Conservation (phyloP, 2,113 vertebrate genomes). For the Ptilorrhoa leucosticta region DNA sequence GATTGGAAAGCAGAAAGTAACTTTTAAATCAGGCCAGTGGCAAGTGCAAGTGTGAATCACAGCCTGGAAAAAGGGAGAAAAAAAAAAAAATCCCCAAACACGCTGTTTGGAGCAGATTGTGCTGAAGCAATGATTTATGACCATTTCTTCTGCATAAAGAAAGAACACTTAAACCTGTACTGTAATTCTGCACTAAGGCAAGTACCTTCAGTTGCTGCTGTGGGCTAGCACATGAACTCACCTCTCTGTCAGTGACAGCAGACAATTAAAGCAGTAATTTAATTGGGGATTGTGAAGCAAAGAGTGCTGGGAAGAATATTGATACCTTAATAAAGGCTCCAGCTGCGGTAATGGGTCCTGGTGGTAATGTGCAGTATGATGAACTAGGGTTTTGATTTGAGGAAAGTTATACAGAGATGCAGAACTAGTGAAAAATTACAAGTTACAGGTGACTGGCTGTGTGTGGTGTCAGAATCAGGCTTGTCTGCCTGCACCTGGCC, state of each 20-base stretch:
- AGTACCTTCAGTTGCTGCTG: not conserved
- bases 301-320: slow-evolving; percentile 46
- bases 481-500: not conserved
- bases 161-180: not conserved
- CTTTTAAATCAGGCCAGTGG: not conserved
- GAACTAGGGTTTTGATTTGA: not conserved
- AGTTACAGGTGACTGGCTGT: not conserved
- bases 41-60: not conserved
- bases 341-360: slow-evolving; percentile 43
- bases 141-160: not conserved
- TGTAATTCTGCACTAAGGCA: not conserved
- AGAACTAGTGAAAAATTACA: not conserved
- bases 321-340: slow-evolving; percentile 60
- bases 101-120: not conserved
- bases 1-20: not conserved
- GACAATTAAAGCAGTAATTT: slow-evolving; percentile 64
- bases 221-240: not conserved
- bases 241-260: slow-evolving; percentile 43
- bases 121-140: not conserved
- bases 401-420: not conserved
- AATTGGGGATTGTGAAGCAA: slow-evolving; percentile 39
- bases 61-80: not conserved
- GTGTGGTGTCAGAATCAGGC: not conserved
- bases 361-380: not conserved
- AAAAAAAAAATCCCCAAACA: not conserved